Evolutionary conservation across 2,113 vertebrate genomes (phyloP), one percentile per base, ranked within the genome.

Genomic region (Tringa solitaria): DNA sequence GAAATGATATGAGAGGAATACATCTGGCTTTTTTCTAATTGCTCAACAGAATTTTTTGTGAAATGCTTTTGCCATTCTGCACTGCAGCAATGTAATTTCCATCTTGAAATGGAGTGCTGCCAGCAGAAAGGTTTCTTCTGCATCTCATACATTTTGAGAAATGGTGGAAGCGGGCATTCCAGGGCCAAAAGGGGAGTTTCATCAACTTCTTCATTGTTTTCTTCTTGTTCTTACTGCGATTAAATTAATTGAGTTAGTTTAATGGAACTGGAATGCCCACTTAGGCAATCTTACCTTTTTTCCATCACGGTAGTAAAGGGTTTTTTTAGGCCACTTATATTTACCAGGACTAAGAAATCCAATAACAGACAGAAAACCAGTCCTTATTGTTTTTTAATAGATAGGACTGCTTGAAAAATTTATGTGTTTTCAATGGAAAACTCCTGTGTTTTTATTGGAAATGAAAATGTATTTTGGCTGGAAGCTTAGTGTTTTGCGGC

Each of bases 41-140:
- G 35, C 53, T 94, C 43, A 68, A 84, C 30, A 64, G 46, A 75
- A 75, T 12, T 54, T 81, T 84, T 84, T 92, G 30, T 89, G 72
- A 91, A 90, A 92, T 78, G 16, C 32, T 77, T 95, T 78, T 81
- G 76, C 73, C 30, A 19, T 88, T 96, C 59, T 81, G 79, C 64
- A 76, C 63, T 59, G 80, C 84, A 84, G 68, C 72, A 89, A 35
- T 74, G 2, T 72, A 57, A 81, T 91, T 92, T 91, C 90, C 79
- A 63, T 84, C 73, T 75, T 81, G 51, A 75, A 81, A 54, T 70
- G 79, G 63, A 96, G 18, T 0, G 0, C 56, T 72, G 60, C 94
- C 94, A 95, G 68, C 41, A 50, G 46, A 32, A 46, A 78, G 46
- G 86, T 86, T 86, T 84, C 75, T 94, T 83, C 37, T 86, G 28